Evolutionary conservation across 2,888 invertebrate genomes (phyloP).

Genomic region (Epirrhoe tristata): DNA sequence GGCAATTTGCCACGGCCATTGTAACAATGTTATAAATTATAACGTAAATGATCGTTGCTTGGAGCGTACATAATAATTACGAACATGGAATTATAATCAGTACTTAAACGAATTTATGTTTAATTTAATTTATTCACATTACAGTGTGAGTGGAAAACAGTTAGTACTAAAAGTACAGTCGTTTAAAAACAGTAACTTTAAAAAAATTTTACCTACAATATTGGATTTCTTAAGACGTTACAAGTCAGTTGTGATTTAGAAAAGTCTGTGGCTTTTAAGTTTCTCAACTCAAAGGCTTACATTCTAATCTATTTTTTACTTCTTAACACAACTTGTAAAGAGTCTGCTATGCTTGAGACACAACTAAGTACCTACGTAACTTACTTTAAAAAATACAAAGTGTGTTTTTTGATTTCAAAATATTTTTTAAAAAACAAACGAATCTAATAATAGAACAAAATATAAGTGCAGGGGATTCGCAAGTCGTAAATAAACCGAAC

Average conservation of each 20-base stretch:
- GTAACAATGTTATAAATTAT: slow-evolving; percentile 27
- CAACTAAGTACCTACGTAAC: not conserved
- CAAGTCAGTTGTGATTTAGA: not conserved
- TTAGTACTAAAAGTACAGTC: too few species aligned
- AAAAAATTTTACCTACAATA: too few species aligned
- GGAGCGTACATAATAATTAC: slow-evolving; percentile 8
- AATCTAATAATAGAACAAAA: slow-evolving; percentile 14
- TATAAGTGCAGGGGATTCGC: slow-evolving; percentile 26
- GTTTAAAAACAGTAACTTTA: too few species aligned
- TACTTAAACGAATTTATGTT: not conserved
- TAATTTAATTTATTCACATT: too few species aligned
- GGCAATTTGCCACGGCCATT: slow-evolving; percentile 41
- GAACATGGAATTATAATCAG: not conserved
- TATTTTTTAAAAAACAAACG: not conserved
- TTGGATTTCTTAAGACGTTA: too few species aligned
- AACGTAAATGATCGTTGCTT: slow-evolving; percentile 19
- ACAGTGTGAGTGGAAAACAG: too few species aligned
- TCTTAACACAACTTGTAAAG: too few species aligned
- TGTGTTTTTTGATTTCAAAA: not conserved
- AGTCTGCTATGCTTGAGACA: too few species aligned
- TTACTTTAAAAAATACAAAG: not conserved
- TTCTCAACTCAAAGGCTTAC: too few species aligned
- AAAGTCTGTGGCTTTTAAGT: not conserved
- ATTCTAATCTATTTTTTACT: not conserved
- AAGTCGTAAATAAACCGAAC: slow-evolving; percentile 47